A percentile compares a stretch with the other conserved stretches of the same genome.
phyloP scores from a whole-genome alignment of 2,888 invertebrate genomes.

The Drosophila infuscata region DNA sequence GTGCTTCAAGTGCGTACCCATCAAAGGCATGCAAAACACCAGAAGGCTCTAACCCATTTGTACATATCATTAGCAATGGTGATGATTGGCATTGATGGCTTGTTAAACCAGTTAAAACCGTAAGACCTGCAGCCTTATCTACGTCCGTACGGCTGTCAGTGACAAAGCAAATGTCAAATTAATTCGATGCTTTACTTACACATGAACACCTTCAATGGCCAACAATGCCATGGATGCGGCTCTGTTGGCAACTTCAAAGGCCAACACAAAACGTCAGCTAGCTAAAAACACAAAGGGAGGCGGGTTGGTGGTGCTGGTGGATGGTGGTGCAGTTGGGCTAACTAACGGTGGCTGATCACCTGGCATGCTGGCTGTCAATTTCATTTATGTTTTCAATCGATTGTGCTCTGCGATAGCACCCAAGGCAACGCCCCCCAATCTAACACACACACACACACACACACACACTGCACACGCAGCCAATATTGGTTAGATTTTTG shows the following conservation, averaged over 20 bases:
- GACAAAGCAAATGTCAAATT: conserved; percentile 80
- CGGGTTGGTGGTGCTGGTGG: not conserved
- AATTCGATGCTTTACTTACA: conserved; percentile 75
- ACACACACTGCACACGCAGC: conserved; percentile 45
- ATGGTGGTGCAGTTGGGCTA: not conserved
- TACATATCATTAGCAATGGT: conserved; percentile 49
- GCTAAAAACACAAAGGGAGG: conserved; percentile 24
- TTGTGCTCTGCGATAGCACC: conserved; percentile 55
- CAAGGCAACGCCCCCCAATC: conserved; percentile 25
- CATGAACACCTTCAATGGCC: conserved; percentile 54
- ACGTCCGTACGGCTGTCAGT: conserved; percentile 56
- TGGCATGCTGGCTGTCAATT: conserved; percentile 77
- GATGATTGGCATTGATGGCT: conserved; percentile 31
- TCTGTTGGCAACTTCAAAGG: conserved; percentile 64
- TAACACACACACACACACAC: conserved; percentile 12
- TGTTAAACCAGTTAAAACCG: conserved; percentile 16
- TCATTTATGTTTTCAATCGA: conserved; percentile 82
- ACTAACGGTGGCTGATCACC: conserved; percentile 59
- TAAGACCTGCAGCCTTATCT: conserved; percentile 24
- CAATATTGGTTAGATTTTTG: conserved; percentile 82
- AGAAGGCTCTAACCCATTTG: not conserved
- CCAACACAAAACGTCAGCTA: conserved; percentile 4
- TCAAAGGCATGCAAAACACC: not conserved
- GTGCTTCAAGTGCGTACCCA: conserved; percentile 3
- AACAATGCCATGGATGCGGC: conserved; percentile 21